These are phyloP conservation scores for Lottia scabra DNA, from an alignment of 2,888 invertebrate species.

Conservation along the genomic window DNA sequence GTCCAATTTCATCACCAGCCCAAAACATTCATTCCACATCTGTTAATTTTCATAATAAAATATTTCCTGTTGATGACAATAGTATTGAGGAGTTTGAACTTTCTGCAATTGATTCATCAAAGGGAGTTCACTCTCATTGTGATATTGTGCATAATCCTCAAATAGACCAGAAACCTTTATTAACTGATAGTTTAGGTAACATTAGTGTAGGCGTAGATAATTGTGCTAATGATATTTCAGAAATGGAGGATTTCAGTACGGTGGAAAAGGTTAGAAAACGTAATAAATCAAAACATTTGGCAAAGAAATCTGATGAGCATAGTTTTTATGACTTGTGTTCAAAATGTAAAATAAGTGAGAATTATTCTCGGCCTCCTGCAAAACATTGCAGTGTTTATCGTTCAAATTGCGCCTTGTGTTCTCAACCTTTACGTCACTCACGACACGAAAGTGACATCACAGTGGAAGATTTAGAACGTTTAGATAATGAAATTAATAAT, in stretches of 20 bases:
- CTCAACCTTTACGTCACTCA: not conserved
- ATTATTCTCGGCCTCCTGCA: not conserved
- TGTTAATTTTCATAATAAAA: not conserved
- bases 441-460: not conserved
- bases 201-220: not conserved
- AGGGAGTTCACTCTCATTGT: not conserved
- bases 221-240: not conserved
- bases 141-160: not conserved
- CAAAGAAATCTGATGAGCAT: not conserved
- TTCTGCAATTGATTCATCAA: not conserved
- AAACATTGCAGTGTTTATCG: not conserved
- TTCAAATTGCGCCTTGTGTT: not conserved
- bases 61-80: not conserved
- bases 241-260: not conserved
- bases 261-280: not conserved
- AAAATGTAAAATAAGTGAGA: not conserved
- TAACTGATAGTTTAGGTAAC: not conserved
- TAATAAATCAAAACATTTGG: not conserved
- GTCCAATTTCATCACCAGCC: not conserved
- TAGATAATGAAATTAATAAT: not conserved
- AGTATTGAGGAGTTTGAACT: not conserved
- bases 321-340: not conserved
- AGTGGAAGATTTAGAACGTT: not conserved
- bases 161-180: not conserved
- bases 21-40: not conserved